These are phyloP conservation scores for Cyclophora albipunctata DNA, from an alignment of 2,888 invertebrate genomes.

Conservation along the genomic window DNA sequence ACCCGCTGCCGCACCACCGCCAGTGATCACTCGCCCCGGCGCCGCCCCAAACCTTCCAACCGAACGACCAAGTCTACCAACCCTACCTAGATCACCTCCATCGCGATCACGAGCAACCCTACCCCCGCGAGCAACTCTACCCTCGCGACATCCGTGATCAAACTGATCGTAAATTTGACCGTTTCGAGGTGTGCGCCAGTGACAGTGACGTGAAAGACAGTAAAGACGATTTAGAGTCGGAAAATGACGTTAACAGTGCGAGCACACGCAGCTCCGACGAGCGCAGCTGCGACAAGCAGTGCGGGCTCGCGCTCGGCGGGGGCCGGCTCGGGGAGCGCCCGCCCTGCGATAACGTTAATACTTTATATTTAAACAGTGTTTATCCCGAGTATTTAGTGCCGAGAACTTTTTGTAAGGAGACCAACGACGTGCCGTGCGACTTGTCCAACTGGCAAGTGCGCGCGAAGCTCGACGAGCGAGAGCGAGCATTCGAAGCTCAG, in stretches of 20 bases:
- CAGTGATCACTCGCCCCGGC: slow-evolving; percentile 60
- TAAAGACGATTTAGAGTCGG: slow-evolving; percentile 20
- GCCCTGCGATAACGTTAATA: slow-evolving; percentile 14
- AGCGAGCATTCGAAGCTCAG: slow-evolving; percentile 7
- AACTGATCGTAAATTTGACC: slow-evolving; percentile 13
- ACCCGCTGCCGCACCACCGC: slow-evolving; percentile 52
- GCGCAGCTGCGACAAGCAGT: slow-evolving; percentile 10
- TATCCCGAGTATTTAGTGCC: slow-evolving; percentile 34
- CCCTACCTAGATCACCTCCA: background rate
- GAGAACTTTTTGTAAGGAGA: slow-evolving; percentile 27
- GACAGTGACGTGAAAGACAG: slow-evolving; percentile 26
- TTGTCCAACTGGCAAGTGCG: slow-evolving; percentile 58
- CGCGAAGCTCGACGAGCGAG: slow-evolving; percentile 26
- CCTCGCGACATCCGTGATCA: background rate
- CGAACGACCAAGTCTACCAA: slow-evolving; percentile 2
- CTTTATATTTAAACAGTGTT: slow-evolving; percentile 18
- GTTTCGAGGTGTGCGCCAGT: slow-evolving; percentile 21
- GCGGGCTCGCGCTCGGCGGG: no score
- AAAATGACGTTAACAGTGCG: slow-evolving; percentile 23
- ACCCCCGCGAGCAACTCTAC: background rate
- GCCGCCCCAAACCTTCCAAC: slow-evolving; percentile 25
- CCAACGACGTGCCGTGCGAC: slow-evolving; percentile 54
- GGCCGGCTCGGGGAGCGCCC: no score
- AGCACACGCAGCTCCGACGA: slow-evolving; percentile 10
- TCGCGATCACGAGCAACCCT: background rate